Evolutionary conservation across 2,113 vertebrate genomes (phyloP), one percentile per base, ranked within the genome.

Genomic region (Ophiodon elongatus): DNA sequence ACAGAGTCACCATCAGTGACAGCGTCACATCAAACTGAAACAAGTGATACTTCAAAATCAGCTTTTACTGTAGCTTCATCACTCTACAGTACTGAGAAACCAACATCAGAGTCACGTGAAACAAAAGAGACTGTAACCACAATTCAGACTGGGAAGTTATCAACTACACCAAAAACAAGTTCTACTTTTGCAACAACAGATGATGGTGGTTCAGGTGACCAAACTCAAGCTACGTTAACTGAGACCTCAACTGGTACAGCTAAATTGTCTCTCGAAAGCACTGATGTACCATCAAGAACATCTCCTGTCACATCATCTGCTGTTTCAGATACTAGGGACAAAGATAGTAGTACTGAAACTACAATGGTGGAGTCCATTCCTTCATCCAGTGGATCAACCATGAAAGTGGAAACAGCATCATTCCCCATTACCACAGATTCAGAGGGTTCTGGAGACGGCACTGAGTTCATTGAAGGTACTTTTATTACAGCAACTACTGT

Each of bases 101-200:
- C 85, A 31, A 85, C 63, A 79, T 39, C 73, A 33, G 17, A 29
- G 1, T 21, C 54, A 50, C 25, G 37, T 54, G 70, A 37, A 33
- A 11, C 50, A 66, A 4, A 52, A 41, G 67, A 47, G 6, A 23
- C 9, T 80, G 29, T n/a, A 1, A n/a, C 41, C 2, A 56, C 52
- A 31, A 59, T 7, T 80, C 1, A 54, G n/a, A 21, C 31, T 10
- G 50, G n/a, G 1, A 11, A 73, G 33, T 3, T 4, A 10, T 78
- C 76, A 65, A 9, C 37, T 2, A 54, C 27, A 25, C 1, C 65
- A 75, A 6, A 59, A 1, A 3, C 29, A 62, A 65, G 6, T 76
- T 43, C 15, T 33, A 0, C 17, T 45, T 17, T 14, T 0, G 2
- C n/a, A 45, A 50, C 45, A 39, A 25, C 37, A 68, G 39, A 65